These are phyloP conservation scores for Salminus brasiliensis DNA, from an alignment of 2,113 vertebrate species.

Conservation along the genomic window DNA sequence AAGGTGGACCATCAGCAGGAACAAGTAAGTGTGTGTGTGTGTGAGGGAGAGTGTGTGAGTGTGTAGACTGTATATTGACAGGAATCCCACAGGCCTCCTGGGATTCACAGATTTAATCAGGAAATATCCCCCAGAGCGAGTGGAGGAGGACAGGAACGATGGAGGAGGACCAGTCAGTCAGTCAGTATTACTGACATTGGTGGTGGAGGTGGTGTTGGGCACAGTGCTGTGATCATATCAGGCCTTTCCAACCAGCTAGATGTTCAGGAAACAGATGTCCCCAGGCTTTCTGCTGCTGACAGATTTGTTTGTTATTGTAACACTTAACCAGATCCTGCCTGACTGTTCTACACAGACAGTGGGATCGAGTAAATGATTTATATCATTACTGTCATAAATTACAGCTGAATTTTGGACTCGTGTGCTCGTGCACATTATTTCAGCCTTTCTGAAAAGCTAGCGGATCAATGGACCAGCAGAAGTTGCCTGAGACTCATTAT, in stretches of 20 bases:
- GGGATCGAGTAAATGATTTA: not conserved
- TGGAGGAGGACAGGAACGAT: not conserved
- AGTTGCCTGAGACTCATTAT: too few relatives aligned
- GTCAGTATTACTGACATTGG: not conserved
- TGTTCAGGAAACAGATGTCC: slow-evolving; percentile 1
- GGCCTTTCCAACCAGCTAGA: not conserved
- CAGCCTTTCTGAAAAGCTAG: too few relatives aligned
- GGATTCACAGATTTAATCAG: not conserved
- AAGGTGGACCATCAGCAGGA: slow-evolving; percentile 2
- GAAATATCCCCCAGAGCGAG: not conserved
- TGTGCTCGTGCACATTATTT: too few relatives aligned
- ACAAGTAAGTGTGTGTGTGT: not conserved
- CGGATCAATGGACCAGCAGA: too few relatives aligned
- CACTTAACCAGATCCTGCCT: not conserved
- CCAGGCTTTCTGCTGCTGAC: not conserved
- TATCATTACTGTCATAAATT: not conserved
- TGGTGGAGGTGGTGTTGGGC: not conserved
- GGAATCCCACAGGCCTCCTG: not conserved
- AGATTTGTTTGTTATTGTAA: not conserved
- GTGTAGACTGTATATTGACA: not conserved
- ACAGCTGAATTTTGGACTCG: not conserved
- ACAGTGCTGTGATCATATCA: not conserved
- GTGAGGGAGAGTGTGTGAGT: not conserved
- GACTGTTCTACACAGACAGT: not conserved
- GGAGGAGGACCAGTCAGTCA: not conserved